phyloP scores from a whole-genome alignment of 2,797 vertebrate species.

The Sebastes kiyomatsui region DNA sequence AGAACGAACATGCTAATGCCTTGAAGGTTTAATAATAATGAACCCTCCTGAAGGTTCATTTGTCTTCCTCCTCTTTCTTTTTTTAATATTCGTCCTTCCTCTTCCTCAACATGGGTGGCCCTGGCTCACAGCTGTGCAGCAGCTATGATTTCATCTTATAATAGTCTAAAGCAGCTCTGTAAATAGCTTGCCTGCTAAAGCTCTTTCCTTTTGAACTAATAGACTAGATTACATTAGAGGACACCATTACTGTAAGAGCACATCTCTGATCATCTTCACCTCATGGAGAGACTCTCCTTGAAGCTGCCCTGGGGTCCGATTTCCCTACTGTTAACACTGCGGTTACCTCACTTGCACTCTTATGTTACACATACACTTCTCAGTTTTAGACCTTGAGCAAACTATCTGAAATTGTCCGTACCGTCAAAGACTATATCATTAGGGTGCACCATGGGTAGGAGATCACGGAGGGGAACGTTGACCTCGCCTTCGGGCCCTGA shows the following conservation, averaged over 20 bases:
- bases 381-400: not conserved
- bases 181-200: not conserved
- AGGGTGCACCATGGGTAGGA: conserved; percentile 95
- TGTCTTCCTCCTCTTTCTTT: too few relatives aligned
- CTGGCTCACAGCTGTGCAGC: too few relatives aligned
- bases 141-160: not conserved
- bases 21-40: too few relatives aligned
- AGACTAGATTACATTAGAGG: not conserved
- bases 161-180: not conserved
- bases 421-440: conserved; percentile 94
- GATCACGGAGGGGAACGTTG: conserved; percentile 88
- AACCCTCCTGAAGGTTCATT: too few relatives aligned
- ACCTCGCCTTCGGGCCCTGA: conserved; percentile 85
- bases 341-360: not conserved
- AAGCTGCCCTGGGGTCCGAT: not conserved
- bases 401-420: conserved; percentile 63
- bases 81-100: too few relatives aligned
- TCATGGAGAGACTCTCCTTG: not conserved
- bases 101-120: too few relatives aligned
- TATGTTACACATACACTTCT: not conserved
- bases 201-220: not conserved
- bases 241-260: not conserved
- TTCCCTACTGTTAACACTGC: not conserved
- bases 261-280: not conserved
- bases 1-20: too few relatives aligned